Conservation (phyloP, 92 coral and sea anemone species). For the Desmophyllum pertusum region DNA sequence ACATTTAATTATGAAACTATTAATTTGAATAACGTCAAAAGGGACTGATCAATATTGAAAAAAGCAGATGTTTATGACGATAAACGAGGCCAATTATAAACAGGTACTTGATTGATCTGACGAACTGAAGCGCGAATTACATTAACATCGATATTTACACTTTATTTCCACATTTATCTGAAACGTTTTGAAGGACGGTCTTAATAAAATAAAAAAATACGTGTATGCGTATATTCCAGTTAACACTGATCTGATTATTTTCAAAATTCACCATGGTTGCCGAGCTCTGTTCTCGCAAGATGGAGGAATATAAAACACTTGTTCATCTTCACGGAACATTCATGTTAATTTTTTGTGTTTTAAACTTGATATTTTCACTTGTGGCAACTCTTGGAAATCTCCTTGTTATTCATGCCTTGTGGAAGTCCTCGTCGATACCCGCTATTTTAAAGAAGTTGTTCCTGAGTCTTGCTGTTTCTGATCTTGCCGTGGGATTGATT, state of each 20-base stretch:
- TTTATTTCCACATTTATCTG: too few species aligned
- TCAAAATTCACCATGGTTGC: not conserved
- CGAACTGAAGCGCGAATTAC: too few species aligned
- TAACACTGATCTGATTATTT: not conserved
- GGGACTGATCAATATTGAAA: not conserved
- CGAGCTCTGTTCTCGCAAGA: not conserved
- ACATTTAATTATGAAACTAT: too few species aligned
- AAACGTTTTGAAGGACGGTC: too few species aligned
- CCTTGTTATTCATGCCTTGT: constrained; percentile 1
- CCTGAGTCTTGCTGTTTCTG: constrained; percentile 2
- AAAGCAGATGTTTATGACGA: not conserved
- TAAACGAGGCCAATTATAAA: not conserved
- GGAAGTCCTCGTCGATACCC: not conserved
- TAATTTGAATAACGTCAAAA: not conserved
- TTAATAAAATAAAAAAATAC: too few species aligned
- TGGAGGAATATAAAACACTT: not conserved
- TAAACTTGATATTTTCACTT: not conserved
- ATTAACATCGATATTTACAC: too few species aligned
- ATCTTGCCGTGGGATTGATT: constrained; percentile 4
- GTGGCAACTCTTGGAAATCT: constrained; percentile 7
- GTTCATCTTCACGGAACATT: not conserved
- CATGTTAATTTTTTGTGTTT: not conserved
- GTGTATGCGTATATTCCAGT: too few species aligned
- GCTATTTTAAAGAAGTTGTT: not conserved
- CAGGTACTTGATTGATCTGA: not conserved